Evolutionary conservation across 2,888 invertebrate genomes (phyloP).

Genomic region (Mimachlamys varia): DNA sequence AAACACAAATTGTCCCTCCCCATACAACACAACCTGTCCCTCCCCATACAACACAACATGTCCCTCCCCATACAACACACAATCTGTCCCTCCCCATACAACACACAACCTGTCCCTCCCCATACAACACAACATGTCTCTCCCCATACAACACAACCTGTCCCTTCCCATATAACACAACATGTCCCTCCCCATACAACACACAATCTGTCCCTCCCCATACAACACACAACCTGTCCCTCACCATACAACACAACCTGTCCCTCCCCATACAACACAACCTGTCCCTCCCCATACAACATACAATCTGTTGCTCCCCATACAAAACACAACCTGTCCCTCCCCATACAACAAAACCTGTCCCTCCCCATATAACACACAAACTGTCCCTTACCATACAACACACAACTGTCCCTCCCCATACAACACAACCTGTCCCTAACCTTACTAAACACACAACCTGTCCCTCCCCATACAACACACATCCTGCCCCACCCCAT

Average conservation of each 20-base stretch:
- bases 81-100: background rate
- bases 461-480: background rate
- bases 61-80: background rate
- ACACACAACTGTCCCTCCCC: background rate
- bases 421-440: background rate
- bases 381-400: background rate
- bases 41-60: background rate
- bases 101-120: background rate
- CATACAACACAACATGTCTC: background rate
- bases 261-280: background rate
- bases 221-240: background rate
- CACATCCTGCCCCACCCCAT: background rate
- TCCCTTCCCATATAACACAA: background rate
- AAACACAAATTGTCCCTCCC: background rate
- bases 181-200: background rate
- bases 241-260: background rate
- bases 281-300: background rate
- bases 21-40: background rate
- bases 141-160: background rate
- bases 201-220: too few relatives aligned
- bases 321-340: background rate
- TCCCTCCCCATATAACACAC: background rate
- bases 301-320: background rate
- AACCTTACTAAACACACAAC: background rate
- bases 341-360: background rate